A percentile compares a stretch with the other conserved stretches of the same genome.
These are phyloP conservation scores for Ricordea florida DNA, from an alignment of 92 coral and sea anemone species.

Conservation along the genomic window DNA sequence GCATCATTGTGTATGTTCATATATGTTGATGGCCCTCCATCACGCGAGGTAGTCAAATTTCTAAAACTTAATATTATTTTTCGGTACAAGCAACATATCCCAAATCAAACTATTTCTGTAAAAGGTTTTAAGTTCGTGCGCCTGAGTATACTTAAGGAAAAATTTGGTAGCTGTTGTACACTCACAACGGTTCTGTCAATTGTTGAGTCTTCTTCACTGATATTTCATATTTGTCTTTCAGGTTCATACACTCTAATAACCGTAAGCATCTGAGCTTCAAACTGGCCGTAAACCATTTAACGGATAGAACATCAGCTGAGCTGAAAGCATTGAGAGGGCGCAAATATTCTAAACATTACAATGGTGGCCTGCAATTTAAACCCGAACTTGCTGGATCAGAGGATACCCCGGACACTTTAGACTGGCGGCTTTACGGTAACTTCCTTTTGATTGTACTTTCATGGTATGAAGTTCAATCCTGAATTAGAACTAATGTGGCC, in stretches of 20 bases:
- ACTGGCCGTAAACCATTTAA: constrained; percentile 84
- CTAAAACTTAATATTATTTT: no score
- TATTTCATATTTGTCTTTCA: background rate
- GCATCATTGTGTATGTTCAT: no score
- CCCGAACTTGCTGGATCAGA: constrained; percentile 75
- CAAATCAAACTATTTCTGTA: no score
- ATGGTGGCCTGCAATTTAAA: constrained; percentile 87
- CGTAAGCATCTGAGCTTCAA: constrained; percentile 88
- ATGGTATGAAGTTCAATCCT: background rate
- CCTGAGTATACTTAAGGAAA: no score
- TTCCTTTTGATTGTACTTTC: background rate
- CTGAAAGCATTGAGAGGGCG: constrained; percentile 82
- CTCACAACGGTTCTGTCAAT: background rate
- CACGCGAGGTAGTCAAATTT: no score
- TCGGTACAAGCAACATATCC: no score
- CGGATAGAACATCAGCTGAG: constrained; percentile 81
- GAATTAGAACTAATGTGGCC: background rate
- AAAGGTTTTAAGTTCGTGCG: no score
- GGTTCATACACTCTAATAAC: constrained; percentile 92
- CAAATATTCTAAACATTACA: constrained; percentile 65
- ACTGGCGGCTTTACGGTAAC: constrained; percentile 83
- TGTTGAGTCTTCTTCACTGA: background rate
- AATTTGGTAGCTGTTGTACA: background rate
- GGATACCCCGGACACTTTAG: constrained; percentile 75
- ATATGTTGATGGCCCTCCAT: no score